These are phyloP conservation scores for Drosophila mercatorum DNA, from an alignment of 2,888 invertebrate genomes.

Conservation along the genomic window DNA sequence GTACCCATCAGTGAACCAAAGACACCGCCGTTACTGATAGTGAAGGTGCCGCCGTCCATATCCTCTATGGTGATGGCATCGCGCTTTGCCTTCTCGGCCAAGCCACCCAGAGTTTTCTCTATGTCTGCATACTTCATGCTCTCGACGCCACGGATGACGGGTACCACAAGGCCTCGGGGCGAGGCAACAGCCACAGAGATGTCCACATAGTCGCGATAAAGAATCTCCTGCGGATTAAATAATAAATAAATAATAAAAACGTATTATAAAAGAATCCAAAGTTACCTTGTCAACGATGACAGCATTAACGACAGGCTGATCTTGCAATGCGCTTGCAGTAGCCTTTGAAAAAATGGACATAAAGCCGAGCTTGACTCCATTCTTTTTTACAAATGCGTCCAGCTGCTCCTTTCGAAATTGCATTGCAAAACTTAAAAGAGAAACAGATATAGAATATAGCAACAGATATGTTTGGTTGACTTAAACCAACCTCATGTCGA, in stretches of 20 bases:
- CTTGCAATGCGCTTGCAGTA: slow-evolving; percentile 94
- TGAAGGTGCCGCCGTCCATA: slow-evolving; percentile 99
- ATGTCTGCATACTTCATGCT: slow-evolving; percentile 98
- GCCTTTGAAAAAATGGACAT: slow-evolving; percentile 99
- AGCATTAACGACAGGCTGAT: slow-evolving; percentile 98
- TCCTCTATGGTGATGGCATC: slow-evolving; percentile 97
- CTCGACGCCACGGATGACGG: slow-evolving; percentile 97
- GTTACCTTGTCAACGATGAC: slow-evolving; percentile 93
- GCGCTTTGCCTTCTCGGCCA: slow-evolving; percentile 95
- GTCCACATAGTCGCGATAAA: slow-evolving; percentile 97
- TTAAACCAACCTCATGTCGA: slow-evolving; percentile 91
- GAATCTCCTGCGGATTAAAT: slow-evolving; percentile 83
- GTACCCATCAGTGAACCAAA: slow-evolving; percentile 99
- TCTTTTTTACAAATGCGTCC: slow-evolving; percentile 96
- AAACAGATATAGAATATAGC: too few species aligned
- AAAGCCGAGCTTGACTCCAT: slow-evolving; percentile 97
- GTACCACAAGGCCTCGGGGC: slow-evolving; percentile 99
- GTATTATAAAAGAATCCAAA: neutral
- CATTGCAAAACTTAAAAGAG: slow-evolving; percentile 92
- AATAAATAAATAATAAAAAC: too few species aligned
- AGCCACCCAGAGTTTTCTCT: slow-evolving; percentile 92
- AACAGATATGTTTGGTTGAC: neutral
- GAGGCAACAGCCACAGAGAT: slow-evolving; percentile 99
- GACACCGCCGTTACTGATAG: slow-evolving; percentile 99
- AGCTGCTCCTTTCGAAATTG: slow-evolving; percentile 95